Evolutionary conservation across 2,113 vertebrate species (phyloP), one percentile per base, ranked within the genome.

Genomic region (Phylloscopus whistleri): DNA sequence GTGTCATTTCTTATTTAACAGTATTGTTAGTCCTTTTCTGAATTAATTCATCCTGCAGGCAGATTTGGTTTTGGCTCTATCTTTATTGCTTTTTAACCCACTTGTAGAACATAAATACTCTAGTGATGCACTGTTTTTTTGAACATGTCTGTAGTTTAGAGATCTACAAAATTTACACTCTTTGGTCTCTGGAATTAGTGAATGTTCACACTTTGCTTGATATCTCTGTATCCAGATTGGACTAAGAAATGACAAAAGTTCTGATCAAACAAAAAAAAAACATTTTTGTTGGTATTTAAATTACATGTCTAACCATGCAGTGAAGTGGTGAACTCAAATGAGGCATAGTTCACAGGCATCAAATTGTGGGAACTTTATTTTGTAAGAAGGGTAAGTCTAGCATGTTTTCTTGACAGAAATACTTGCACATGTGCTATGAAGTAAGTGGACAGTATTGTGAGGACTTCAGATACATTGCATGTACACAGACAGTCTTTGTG

Each of bases 31-130:
- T 37, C 41, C 17, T 76, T 67, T 83, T 81, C 62, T 68, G 83
- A 90, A 93, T 90, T 86, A 92, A 80, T 86, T 93, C 4, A 86
- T 94, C 63, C 67, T 84, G 24, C 35, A 77, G 68, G 35, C 35
- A 89, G 59, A 82, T 72, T 89, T 89, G 33, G 44, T 66, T 94
- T 91, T 75, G 49, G 12, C 59, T 91, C 44, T 81, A 66, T 90
- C 59, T 56, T 5, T 1, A 20, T 59, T 81, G 19, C 37, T 93
- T 94, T 94, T 90, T 77, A 94, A 86, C 26, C 24, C 5, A 3
- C 60, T 68, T 28, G 35, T 48, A 55, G 55, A 90, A 81, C 11
- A 28, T 39, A 51, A 84, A n/a, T 56, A 49, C 16, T 48, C 14
- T 27, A 78, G 70, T 44, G 60, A 52, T 81, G 13, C 21, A 23